phyloP scores from a whole-genome alignment of 2,113 vertebrate genomes.

The Oncorhynchus masou region DNA sequence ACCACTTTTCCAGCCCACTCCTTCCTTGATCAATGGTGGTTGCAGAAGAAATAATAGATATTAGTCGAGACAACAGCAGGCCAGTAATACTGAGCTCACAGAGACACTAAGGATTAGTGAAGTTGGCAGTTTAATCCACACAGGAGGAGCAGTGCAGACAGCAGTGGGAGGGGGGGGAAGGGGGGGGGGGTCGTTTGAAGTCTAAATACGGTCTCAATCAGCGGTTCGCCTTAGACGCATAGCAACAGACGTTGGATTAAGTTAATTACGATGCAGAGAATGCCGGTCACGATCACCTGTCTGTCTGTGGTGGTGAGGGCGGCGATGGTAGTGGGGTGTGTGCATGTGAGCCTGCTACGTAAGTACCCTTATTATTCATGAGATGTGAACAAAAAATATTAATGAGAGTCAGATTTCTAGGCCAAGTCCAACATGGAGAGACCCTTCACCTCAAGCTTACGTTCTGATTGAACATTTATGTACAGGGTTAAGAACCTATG shows the following conservation, averaged over 20 bases:
- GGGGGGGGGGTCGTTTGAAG: conserved; percentile 44
- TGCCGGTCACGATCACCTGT: conserved; percentile 47
- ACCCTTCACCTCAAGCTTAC: neutral
- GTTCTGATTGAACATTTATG: neutral
- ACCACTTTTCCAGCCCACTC: no score
- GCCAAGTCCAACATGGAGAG: neutral
- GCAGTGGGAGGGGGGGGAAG: conserved; percentile 5
- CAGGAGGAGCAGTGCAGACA: neutral
- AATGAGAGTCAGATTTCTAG: neutral
- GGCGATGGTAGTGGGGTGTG: neutral
- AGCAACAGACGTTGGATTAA: conserved; percentile 36
- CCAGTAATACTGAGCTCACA: neutral
- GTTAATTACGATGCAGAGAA: conserved; percentile 49
- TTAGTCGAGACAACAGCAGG: neutral
- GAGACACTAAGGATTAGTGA: neutral
- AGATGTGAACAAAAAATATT: neutral
- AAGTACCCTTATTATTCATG: no score
- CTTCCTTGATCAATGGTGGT: no score
- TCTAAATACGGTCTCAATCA: conserved; percentile 11
- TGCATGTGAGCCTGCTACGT: neutral
- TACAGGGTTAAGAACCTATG: neutral
- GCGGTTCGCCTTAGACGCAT: neutral
- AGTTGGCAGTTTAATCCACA: neutral
- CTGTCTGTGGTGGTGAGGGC: neutral
- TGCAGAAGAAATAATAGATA: no score